Evolutionary conservation across 2,113 vertebrate species (phyloP).

Genomic region (Gymnobelideus leadbeateri): DNA sequence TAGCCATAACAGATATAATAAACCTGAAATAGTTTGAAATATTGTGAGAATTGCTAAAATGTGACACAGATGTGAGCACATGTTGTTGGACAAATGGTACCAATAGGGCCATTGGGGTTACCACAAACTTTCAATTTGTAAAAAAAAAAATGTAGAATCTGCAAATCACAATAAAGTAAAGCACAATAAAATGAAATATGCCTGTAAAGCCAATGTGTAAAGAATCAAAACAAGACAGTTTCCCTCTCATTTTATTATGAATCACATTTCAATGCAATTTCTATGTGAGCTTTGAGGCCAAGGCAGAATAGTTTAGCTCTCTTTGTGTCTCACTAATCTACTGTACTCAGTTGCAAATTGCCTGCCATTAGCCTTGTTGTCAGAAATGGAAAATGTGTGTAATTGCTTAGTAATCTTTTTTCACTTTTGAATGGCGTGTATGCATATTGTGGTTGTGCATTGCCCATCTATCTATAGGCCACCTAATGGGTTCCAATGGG

Average conservation of each 20-base stretch:
- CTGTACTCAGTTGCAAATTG: slow-evolving; percentile 52
- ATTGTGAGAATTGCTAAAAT: not conserved
- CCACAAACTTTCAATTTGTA: not conserved
- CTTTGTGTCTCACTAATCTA: slow-evolving; percentile 48
- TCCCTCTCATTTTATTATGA: slow-evolving; percentile 57
- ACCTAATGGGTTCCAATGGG: slow-evolving; percentile 85
- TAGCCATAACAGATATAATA: not conserved
- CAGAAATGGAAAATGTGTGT: slow-evolving; percentile 46
- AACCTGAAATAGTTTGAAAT: not conserved
- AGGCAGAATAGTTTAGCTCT: slow-evolving; percentile 47
- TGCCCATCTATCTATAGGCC: slow-evolving; percentile 72
- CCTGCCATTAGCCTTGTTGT: slow-evolving; percentile 48
- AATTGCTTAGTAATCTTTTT: slow-evolving; percentile 76
- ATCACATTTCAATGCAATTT: slow-evolving; percentile 56
- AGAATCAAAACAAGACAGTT: not conserved
- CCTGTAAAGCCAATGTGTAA: not conserved
- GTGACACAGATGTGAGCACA: not conserved
- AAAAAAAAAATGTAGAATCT: not conserved
- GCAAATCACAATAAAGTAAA: not conserved
- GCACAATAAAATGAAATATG: not conserved
- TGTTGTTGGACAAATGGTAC: not conserved
- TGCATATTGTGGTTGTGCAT: slow-evolving; percentile 45
- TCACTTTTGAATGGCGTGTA: slow-evolving; percentile 61
- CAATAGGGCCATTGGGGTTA: not conserved
- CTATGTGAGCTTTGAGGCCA: slow-evolving; percentile 35